Base-by-base conservation (phyloP, 2,113 vertebrate species). In the Rhineura floridana region DNA sequence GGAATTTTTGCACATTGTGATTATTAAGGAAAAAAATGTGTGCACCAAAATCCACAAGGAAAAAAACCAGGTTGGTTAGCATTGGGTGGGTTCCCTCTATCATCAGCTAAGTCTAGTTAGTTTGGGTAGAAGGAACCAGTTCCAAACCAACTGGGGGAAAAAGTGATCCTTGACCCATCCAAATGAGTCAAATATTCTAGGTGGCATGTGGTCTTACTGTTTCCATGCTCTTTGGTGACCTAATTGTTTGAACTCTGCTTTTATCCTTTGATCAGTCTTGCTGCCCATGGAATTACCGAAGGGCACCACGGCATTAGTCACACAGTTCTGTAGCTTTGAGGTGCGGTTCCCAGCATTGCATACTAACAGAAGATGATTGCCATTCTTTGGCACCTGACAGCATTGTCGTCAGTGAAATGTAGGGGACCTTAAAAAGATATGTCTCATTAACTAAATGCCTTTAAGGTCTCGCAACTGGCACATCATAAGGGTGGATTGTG, bases 231-330 rank as follows among this genome's bases (percentile, higher is more conserved):
- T 63, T 88, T 93, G 91, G 36, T 77, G 48, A 25, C 92, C 10
- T 67, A 86, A 87, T 50, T 86, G 42, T 11, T 91, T 92, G 90
- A 93, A 93, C 81, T 36, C 84, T 65, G 7, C 39, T 77, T 79
- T 90, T 91, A 46, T 85, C 84, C 52, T 94, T 93, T 55, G 93
- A 89, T 88, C 62, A 42, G 89, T 92, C 79, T 81, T 8, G 89
- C 28, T 91, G n/a, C 44, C 76, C 59, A 83, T 91, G 52, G 79
- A 85, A 93, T 91, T 80, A 39, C 77, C 52, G 46, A 2, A 12
- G 80, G 88, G 63, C 76, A 81, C 62, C 48, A 52, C 44, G 30
- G 59, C 70, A 78, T 91, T 88, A 88, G 77, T 93, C 89, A 91
- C 55, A 23, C 55, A 63, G 36, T 42, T 92, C 65, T 89, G 42